Evolutionary conservation across 2,113 vertebrate genomes (phyloP), one percentile per base, ranked within the genome.

Genomic region (Enhydra lutris): DNA sequence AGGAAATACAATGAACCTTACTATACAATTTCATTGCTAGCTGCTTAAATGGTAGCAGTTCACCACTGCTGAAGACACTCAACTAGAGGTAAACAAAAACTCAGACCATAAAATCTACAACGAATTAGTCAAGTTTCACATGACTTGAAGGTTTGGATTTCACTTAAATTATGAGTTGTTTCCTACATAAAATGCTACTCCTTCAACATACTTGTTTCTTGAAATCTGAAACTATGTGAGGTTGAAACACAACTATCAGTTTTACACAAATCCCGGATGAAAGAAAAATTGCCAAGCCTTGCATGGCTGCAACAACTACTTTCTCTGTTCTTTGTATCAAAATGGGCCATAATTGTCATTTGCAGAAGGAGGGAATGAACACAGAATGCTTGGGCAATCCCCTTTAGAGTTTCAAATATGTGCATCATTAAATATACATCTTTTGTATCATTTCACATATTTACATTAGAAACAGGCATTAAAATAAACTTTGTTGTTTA

Each of bases 51-150:
- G 39, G 26, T 47, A 78, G 7, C 24, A 94, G 69, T 84, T 76
- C 11, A 69, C 67, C 50, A 78, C 1, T 73, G 59, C 71, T 71
- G 65, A 95, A 29, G 61, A 94, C 8, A 6, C 20, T 89, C 39
- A 90, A 74, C 61, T 76, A 85, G 31, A 88, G 42, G 57, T 36
- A 74, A 92, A 71, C 29, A 87, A 94, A 89, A 83, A 73, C 47
- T 84, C 55, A 78, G 21, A 65, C 52, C 61, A 86, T 63, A 91
- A 92, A 88, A 61, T 83, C 79, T 81, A 97, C 52, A 88, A 55
- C 20, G 36, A 96, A 79, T 90, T 82, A 90, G 69, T 67, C 45
- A 83, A 95, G 59, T 91, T 96, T 95, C 86, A 97, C 29, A 85
- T 82, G 74, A 47, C 31, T 86, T 74, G 76, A 17, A 88, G 55